Base-by-base conservation (phyloP, 2,113 vertebrate genomes). In the Paralichthys olivaceus region DNA sequence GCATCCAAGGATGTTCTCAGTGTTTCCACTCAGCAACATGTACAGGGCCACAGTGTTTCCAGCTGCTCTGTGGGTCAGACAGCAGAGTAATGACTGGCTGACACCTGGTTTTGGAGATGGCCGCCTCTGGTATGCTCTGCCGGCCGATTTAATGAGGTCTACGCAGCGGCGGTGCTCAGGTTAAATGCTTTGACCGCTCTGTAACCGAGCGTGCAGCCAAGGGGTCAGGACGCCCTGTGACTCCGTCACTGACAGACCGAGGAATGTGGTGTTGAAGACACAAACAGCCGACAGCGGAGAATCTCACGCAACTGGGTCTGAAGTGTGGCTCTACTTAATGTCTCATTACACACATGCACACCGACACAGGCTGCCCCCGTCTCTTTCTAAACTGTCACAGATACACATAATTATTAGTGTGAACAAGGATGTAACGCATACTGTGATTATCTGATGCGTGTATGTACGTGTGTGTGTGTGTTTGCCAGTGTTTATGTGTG, bases 131-230 rank as follows among this genome's bases (percentile, higher is more conserved):
- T 79, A 70, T 75, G 83, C 83, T 83, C 79, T 3, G 61, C 81
- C 25, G 72, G 75, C 51, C n/a, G 5, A 53, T 75, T 61, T 89
- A 87, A 90, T 78, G 87, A 90, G 86, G 66, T 85, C 87, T 40
- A 66, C 12, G 84, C 81, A 49, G 81, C 69, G n/a, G 74, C 4
- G 28, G 67, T 20, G 75, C 75, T 83, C 80, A 56, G 90, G 90
- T 88, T 92, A 92, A 93, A 90, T 5, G 70, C 88, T 86, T 75
- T 84, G 85, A 86, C 87, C 83, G 67, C 66, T 58, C 26, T 23
- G 59, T 74, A 81, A 74, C 69, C 29, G 63, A 58, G 72, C 29
- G 8, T 54, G 84, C 65, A 6, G 79, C 77, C 0, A 45, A 45
- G 72, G 53, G 80, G 80, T 83, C 82, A 45, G 72, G 57, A 76